Evolutionary conservation across 2,113 vertebrate genomes (phyloP).

Genomic region (Ptilorrhoa leucosticta): DNA sequence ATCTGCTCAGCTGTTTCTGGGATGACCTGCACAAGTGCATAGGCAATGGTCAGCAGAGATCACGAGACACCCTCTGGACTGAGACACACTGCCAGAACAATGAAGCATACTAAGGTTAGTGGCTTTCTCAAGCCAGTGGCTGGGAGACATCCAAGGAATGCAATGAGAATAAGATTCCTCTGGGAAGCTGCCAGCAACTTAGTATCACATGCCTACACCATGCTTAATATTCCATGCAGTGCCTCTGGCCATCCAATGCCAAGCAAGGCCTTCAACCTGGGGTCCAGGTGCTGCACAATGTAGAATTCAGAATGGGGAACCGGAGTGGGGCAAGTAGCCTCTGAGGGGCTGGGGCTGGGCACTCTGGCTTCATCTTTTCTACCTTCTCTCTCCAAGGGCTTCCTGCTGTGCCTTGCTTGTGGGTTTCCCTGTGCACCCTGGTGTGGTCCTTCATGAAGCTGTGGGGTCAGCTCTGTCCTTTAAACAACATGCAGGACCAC

Average conservation of each 20-base stretch:
- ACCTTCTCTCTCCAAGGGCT: background rate
- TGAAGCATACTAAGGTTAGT: constrained; percentile 28
- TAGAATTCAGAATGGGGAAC: background rate
- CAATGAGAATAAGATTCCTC: constrained; percentile 45
- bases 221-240: constrained; percentile 39
- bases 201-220: constrained; percentile 32
- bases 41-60: background rate
- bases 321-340: background rate
- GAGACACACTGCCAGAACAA: constrained; percentile 25
- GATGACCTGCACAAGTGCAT: background rate
- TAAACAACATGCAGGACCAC: background rate
- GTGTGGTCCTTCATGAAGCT: background rate
- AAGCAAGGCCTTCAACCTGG: background rate
- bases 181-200: constrained; percentile 41
- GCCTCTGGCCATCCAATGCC: constrained; percentile 5
- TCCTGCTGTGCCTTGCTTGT: background rate
- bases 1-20: constrained; percentile 1
- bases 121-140: constrained; percentile 54
- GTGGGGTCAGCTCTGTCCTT: background rate
- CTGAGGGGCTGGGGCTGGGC: background rate
- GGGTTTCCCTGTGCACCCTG: background rate
- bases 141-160: constrained; percentile 66
- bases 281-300: background rate
- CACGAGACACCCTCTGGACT: constrained; percentile 18
- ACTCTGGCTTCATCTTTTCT: background rate